Percentiles rank a stretch among this genome's conserved stretches.
phyloP scores from a whole-genome alignment of 2,888 invertebrate genomes.

The Tenthredo notha region DNA sequence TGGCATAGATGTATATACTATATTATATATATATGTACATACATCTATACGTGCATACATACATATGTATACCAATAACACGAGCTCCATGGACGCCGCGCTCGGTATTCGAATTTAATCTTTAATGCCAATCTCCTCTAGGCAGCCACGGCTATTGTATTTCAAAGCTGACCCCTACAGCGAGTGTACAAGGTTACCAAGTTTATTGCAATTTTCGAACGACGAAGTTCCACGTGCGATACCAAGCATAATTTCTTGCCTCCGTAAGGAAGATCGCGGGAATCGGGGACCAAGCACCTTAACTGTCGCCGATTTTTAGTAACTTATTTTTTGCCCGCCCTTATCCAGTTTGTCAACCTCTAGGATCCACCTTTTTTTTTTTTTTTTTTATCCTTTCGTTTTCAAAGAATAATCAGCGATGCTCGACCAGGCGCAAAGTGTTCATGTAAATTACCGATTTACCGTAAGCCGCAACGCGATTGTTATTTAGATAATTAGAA shows the following conservation, averaged over 20 bases:
- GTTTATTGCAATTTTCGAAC: conserved; percentile 68
- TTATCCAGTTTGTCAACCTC: conserved; percentile 40
- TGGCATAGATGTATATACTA: not conserved
- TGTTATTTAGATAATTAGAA: conserved; percentile 29
- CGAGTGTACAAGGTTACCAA: conserved; percentile 67
- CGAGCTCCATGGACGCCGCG: not conserved
- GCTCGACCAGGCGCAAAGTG: conserved; percentile 32
- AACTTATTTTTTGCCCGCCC: not conserved
- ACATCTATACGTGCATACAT: not conserved
- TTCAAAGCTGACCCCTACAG: conserved; percentile 65
- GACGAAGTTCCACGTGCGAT: conserved; percentile 38
- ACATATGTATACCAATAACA: not conserved
- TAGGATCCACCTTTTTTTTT: not conserved
- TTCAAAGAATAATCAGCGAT: conserved; percentile 20
- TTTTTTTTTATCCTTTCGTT: too few species aligned
- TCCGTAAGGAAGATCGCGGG: not conserved
- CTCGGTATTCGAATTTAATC: conserved; percentile 50
- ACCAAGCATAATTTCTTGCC: not conserved
- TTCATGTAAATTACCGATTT: conserved; percentile 41
- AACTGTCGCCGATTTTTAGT: not conserved
- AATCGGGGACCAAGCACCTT: not conserved
- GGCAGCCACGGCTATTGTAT: conserved; percentile 61
- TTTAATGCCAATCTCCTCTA: conserved; percentile 50
- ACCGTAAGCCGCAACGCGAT: not conserved
- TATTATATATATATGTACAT: not conserved